Percentiles rank a stretch among this genome's conserved stretches.
phyloP scores from a whole-genome alignment of 1,140 invertebrate genomes.

The Caenorhabditis brenneri region DNA sequence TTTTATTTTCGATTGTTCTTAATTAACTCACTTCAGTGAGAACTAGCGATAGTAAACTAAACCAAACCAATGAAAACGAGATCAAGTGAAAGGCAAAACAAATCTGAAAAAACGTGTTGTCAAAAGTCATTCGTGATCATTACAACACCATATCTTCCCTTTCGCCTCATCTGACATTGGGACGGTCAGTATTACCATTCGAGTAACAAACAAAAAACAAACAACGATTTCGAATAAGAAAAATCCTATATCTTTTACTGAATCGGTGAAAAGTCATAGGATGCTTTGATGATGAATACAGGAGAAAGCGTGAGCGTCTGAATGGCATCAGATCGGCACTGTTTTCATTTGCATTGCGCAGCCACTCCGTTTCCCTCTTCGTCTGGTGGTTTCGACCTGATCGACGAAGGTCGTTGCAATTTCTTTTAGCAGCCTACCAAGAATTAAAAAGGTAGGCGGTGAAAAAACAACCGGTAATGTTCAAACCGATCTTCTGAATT shows the following conservation, averaged over 20 bases:
- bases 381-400: neutral
- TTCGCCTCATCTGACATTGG: neutral
- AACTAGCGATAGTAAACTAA: no score
- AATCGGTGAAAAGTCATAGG: neutral
- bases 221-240: neutral
- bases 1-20: no score
- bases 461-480: neutral
- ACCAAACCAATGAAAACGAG: neutral
- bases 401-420: neutral
- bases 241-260: neutral
- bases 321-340: slow-evolving; percentile 5
- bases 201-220: slow-evolving; percentile 17
- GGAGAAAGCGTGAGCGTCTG: neutral
- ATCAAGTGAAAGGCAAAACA: neutral
- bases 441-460: neutral
- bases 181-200: neutral
- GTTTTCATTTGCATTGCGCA: neutral
- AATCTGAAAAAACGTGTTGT: neutral
- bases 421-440: neutral
- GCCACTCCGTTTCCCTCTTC: neutral
- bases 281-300: neutral
- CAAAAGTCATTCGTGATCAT: slow-evolving; percentile 23
- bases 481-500: neutral
- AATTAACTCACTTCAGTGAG: no score
- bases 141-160: neutral